phyloP scores from a whole-genome alignment of 2,113 vertebrate species.

The Tychaedon coryphoeus region DNA sequence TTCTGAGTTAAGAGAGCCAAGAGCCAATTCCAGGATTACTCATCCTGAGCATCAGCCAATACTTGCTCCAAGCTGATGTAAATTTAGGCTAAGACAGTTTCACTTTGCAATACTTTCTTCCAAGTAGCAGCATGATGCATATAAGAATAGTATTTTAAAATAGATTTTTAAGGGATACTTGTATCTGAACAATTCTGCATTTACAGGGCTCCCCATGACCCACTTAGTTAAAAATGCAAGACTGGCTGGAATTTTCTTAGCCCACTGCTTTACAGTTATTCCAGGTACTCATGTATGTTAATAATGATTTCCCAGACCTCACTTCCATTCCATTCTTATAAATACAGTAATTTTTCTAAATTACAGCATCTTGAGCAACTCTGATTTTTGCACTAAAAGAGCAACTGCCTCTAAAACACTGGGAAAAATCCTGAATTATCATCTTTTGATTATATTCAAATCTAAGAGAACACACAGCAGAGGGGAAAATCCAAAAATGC shows the following conservation, averaged over 20 bases:
- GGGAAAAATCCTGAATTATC: background rate
- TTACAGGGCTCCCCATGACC: background rate
- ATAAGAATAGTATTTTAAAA: background rate
- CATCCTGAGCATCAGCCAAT: background rate
- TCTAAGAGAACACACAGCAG: background rate
- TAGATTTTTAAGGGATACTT: background rate
- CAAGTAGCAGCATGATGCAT: background rate
- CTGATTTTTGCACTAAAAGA: background rate
- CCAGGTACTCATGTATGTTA: accelerated
- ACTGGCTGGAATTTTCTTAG: background rate
- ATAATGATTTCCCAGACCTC: background rate
- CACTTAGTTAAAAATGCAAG: background rate
- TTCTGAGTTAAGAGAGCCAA: background rate
- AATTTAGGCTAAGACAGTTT: background rate
- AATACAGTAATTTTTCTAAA: background rate
- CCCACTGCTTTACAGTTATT: background rate
- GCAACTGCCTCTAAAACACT: background rate
- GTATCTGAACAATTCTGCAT: background rate
- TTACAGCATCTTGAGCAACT: background rate
- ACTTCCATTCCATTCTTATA: background rate
- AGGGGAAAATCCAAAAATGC: background rate
- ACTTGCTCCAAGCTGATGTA: background rate
- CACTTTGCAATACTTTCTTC: background rate
- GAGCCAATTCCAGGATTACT: background rate
- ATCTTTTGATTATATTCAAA: background rate